Evolutionary conservation across 2,113 vertebrate genomes (phyloP).

Genomic region (Sitta europaea): DNA sequence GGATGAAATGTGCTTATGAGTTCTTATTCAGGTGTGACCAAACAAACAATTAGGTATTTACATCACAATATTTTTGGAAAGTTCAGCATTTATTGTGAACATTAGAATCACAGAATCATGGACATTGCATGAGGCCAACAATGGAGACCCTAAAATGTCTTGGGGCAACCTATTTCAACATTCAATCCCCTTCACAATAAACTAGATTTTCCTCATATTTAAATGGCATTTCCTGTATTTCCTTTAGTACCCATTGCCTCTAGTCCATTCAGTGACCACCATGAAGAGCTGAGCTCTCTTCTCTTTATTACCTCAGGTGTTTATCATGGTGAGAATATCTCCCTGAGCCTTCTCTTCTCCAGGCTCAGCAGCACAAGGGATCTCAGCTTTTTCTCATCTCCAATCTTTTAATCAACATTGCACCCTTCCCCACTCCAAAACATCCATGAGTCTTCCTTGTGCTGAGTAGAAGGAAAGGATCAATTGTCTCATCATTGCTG

Average conservation of each 20-base stretch:
- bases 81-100: neutral
- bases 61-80: neutral
- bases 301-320: neutral
- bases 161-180: neutral
- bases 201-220: neutral
- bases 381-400: neutral
- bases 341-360: neutral
- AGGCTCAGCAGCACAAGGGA: neutral
- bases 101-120: neutral
- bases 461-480: neutral
- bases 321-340: neutral
- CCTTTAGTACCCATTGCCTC: neutral
- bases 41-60: neutral
- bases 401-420: neutral
- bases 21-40: neutral
- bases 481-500: neutral
- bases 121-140: neutral
- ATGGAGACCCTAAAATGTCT: neutral
- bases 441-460: accelerated
- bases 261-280: neutral
- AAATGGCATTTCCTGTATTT: neutral
- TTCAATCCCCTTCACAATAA: neutral
- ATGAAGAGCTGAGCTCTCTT: neutral
- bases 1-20: neutral
- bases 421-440: neutral